Base-by-base conservation (phyloP, 2,113 vertebrate species). In the Lophotis ruficrista region DNA sequence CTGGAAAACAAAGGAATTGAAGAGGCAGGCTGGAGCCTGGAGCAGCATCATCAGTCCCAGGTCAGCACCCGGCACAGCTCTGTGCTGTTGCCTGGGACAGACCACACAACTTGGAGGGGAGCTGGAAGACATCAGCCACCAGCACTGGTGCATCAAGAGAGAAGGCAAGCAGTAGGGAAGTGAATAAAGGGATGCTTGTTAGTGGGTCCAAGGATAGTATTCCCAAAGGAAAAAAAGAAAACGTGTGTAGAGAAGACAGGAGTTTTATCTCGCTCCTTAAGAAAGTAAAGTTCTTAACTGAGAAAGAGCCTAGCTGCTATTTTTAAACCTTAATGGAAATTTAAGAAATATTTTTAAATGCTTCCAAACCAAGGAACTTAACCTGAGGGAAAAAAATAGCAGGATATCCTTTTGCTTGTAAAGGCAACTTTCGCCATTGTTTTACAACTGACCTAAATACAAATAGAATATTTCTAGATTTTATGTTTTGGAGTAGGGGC, bases 331-430 rank as follows among this genome's bases (percentile, higher is more conserved):
- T 61, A 79, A 33, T 1, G 5, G 51, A 87, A 94, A 75, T 43
- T 35, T 33, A 84, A 91, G 57, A 87, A 79, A 72, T 72, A 75
- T 48, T 58, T 81, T 60, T 54, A 68, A 94, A 64, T 35, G 35
- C 16, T 87, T 90, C 57, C 33, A 94, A 94, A 62, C 30, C 54
- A 75, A 66, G 56, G 22, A 76, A 87, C 20, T 64, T 47, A 51
- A 89, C 25, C 65, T 47, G 33, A 15, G 53, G 20, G 12, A 4
- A 81, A 81, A 83, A 61, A 84, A 81, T 16, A 45, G 51, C 60
- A 95, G 87, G 82, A 90, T 93, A 85, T 79, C 78, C 75, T 89
- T 87, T 79, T 84, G 57, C 64, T 87, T 51, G 30, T 31, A 58
- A 79, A 82, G 48, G 27, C 75, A 82, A 54, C 37, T 82, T 60